phyloP scores from a whole-genome alignment of 37 sponge, comb jelly and placozoan species.

The Ephydatia muelleri region DNA sequence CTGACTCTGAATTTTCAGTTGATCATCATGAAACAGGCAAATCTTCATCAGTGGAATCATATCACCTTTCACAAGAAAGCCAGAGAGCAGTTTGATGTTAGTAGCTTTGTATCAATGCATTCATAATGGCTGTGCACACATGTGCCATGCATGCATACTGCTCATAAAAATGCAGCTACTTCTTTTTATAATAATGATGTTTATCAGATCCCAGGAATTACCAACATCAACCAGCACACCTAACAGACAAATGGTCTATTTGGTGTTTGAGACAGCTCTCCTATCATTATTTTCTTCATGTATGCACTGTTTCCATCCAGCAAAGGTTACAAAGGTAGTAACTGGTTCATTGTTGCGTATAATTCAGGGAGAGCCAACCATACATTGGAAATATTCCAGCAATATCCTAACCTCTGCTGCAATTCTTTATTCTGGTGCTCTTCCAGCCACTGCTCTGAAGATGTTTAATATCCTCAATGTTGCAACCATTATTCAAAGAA shows the following conservation, averaged over 20 bases:
- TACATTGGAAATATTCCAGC: conserved; percentile 31
- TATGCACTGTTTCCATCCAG: background rate
- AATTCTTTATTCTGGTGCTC: no score
- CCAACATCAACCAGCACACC: background rate
- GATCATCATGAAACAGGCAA: no score
- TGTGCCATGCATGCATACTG: background rate
- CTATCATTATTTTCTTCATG: background rate
- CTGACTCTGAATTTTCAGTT: conserved; percentile 39
- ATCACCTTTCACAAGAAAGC: no score
- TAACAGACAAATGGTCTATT: background rate
- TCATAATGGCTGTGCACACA: background rate
- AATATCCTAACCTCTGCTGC: conserved; percentile 45
- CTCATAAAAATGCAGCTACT: background rate
- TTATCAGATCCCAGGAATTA: background rate
- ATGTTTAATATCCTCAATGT: no score
- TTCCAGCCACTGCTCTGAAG: no score
- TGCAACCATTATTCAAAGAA: no score
- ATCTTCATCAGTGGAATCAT: no score
- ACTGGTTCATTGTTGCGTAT: conserved; percentile 27
- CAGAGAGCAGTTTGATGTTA: no score
- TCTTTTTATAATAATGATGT: background rate
- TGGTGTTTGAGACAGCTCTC: conserved; percentile 24
- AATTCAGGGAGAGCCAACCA: conserved; percentile 48
- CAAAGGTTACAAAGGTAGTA: no score
- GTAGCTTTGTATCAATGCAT: background rate